These are phyloP conservation scores for Ormyrus rosae DNA, from an alignment of 2,888 invertebrate species.

Conservation along the genomic window DNA sequence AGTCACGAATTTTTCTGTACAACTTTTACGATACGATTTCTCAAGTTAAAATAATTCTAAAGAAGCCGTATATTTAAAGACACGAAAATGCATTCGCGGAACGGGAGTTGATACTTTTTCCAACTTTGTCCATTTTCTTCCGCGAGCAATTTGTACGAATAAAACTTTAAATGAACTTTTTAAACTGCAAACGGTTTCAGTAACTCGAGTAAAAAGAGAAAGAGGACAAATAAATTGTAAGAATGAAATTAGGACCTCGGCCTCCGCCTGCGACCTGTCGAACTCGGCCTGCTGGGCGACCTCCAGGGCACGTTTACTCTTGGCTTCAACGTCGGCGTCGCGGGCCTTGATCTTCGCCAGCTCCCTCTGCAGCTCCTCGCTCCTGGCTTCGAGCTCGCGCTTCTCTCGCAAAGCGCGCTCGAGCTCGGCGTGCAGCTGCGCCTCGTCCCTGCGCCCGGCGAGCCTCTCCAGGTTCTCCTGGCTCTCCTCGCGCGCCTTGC, in stretches of 20 bases:
- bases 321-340: constrained; percentile 80
- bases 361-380: constrained; percentile 83
- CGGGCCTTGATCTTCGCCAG: constrained; percentile 81
- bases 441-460: constrained; percentile 32
- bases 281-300: constrained; percentile 86
- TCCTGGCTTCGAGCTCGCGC: constrained; percentile 66
- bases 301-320: constrained; percentile 83
- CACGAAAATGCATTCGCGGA: too few species aligned
- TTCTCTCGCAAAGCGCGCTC: constrained; percentile 68
- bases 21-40: too few species aligned
- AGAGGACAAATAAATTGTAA: too few species aligned
- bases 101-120: too few species aligned
- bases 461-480: constrained; percentile 76
- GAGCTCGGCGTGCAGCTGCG: constrained; percentile 62
- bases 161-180: too few species aligned
- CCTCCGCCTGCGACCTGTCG: constrained; percentile 85
- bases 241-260: constrained; percentile 80
- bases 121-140: too few species aligned
- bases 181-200: too few species aligned
- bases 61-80: too few species aligned
- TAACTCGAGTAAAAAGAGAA: too few species aligned
- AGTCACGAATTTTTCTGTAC: too few species aligned
- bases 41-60: too few species aligned
- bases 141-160: too few species aligned
- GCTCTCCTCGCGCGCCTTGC: constrained; percentile 84